Evolutionary conservation across 2,888 invertebrate species (phyloP), one percentile per base, ranked within the genome.

Genomic region (Protophormia terraenovae): DNA sequence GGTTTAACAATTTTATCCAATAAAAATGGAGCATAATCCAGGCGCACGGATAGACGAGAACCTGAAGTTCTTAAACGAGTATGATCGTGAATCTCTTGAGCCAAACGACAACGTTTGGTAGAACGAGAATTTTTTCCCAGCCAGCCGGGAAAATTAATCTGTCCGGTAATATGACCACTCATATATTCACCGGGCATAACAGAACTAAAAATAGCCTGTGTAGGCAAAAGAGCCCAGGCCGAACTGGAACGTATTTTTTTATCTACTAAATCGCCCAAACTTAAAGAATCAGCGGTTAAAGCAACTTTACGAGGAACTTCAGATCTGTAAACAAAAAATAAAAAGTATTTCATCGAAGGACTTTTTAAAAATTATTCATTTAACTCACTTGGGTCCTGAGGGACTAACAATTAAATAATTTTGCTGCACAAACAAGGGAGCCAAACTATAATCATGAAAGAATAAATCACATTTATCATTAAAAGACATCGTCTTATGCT

Each of bases 401-500:
- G 98, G 98, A n/a, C 93, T 92, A 1, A 97, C 97, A 87, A 94
- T 94, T 19, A 97, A 93, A 93, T 99, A 99, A 93, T 99, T 99
- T 92, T 99, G 99, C 89, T 99, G 98, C 0, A 99, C 98, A 93
- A 99, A 99, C 14, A 99, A 94, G 1, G 99, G 98, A n/a, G 96
- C 96, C 86, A 99, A 94, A 89, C 96, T 97, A 93, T 99, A 99
- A 94, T 99, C 99, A 90, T 97, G 96, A 93, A 99, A 99, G 93
- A 99, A 99, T 76, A 99, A 93, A 91, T 97, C 97, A 77, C 96
- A 95, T 92, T 96, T 98, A 90, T 98, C 98, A 87, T 95, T 93
- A 7, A 98, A 93, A 41, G 93, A 94, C 97, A 97, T 97, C 0
- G 92, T 94, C 90, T 96, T 96, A 89, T 97, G 97, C 67, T 97